A percentile compares a stretch with the other conserved stretches of the same genome.
These are phyloP conservation scores for Actenoides hombroni DNA, from an alignment of 2,113 vertebrate genomes.

Conservation along the genomic window DNA sequence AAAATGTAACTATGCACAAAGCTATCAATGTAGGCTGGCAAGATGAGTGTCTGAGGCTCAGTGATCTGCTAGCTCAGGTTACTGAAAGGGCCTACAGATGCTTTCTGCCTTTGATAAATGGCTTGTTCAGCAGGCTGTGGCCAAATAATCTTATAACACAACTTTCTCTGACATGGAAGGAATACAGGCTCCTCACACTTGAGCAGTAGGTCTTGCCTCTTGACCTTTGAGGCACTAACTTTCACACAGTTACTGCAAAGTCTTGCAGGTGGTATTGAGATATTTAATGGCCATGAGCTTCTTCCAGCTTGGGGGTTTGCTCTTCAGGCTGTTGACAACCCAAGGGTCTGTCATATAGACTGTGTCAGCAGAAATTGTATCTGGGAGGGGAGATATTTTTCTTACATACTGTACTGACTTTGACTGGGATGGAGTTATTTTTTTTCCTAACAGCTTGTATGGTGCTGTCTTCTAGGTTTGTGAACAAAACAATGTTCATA, in stretches of 20 bases:
- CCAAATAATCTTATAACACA: background rate
- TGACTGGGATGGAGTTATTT: background rate
- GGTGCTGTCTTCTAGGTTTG: background rate
- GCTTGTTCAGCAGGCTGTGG: background rate
- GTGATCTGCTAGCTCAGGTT: slow-evolving; percentile 1
- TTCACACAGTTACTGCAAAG: background rate
- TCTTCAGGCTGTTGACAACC: background rate
- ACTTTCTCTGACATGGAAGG: background rate
- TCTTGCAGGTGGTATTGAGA: background rate
- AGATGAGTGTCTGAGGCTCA: background rate
- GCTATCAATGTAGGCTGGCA: background rate
- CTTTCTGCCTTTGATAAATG: slow-evolving; percentile 7
- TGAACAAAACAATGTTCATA: background rate
- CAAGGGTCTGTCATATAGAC: background rate
- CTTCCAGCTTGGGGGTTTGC: background rate
- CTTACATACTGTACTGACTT: background rate
- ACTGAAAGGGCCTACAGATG: background rate
- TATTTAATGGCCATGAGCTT: background rate
- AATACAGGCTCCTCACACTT: background rate
- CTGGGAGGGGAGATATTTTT: background rate
- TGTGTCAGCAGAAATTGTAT: background rate
- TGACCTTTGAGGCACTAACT: background rate
- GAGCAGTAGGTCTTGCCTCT: background rate
- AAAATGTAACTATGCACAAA: slow-evolving; percentile 20
- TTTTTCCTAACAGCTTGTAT: background rate